Base-by-base conservation (phyloP, 2,797 vertebrate species). In the Muscicapa comitata region DNA sequence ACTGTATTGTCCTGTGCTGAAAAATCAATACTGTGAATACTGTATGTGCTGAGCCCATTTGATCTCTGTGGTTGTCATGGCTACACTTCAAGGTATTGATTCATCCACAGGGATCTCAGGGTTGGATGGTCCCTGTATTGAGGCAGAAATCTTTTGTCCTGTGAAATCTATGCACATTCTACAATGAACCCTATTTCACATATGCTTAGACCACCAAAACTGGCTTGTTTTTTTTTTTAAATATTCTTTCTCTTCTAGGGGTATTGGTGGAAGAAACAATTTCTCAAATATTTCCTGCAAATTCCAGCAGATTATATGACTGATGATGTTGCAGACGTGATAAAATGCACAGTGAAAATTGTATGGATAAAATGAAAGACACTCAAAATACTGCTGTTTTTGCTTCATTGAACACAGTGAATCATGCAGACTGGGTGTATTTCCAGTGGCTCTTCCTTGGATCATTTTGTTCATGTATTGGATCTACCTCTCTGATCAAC, bases 31-130 rank as follows among this genome's bases (percentile, higher is more conserved):
- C 55, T 31, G 63, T 93, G 93, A 94, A 92, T 95, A 74, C 71
- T 29, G 35, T 95, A 95, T 96, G 92, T 94, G 90, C 96, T 93
- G 83, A 93, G 94, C 87, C 76, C 93, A 53, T 95, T 93, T 89
- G 86, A 91, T 94, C 94, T 96, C 76, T 90, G 16, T 73, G 72
- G 97, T 97, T 97, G 97, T 96, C 97, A 98, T 97, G 97, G 92
- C 82, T 87, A 98, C 94, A 63, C 24, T 33, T 94, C 78, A 92
- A 96, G 87, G 86, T 96, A 97, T 97, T 59, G 94, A 97, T 97
- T 97, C 92, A 86, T 93, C 88, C 86, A 65, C 77, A 87, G 94
- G 94, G 93, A 97, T 93, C 86, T 94, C 85, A 75, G 88, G 91
- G 84, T 91, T 91, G 80, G 95, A 96, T 86, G 79, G 70, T 95